phyloP scores from a whole-genome alignment of 2,888 invertebrate genomes.

The Trypoxylon attenuatum region DNA sequence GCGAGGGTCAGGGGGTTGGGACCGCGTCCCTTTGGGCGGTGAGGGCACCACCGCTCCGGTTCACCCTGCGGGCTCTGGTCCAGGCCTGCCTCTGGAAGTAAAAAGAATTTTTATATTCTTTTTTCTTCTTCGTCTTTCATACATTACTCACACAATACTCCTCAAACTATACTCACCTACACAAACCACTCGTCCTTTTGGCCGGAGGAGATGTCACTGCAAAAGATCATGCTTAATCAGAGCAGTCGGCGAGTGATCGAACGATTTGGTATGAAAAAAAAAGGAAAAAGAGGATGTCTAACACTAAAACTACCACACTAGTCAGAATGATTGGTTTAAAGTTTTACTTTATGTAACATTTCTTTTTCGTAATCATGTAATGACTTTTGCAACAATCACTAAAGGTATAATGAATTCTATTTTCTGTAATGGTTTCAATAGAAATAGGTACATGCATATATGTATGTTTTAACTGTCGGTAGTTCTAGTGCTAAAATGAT shows the following conservation, averaged over 20 bases:
- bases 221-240: constrained; percentile 1
- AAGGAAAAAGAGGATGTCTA: no score
- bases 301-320: no score
- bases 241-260: not conserved
- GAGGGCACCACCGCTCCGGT: constrained; percentile 74
- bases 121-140: no score
- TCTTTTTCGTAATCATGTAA: not conserved
- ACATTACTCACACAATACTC: no score
- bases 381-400: no score
- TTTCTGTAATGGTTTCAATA: not conserved
- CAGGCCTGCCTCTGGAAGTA: constrained; percentile 76
- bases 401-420: no score
- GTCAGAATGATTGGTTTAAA: no score
- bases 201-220: constrained; percentile 77
- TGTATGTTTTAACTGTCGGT: no score
- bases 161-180: constrained; percentile 79
- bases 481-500: not conserved
- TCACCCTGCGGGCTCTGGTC: constrained; percentile 80
- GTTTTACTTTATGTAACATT: not conserved
- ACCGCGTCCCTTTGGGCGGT: constrained; percentile 56
- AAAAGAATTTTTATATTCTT: not conserved
- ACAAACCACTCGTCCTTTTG: constrained; percentile 96
- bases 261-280: no score
- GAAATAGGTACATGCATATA: not conserved
- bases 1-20: constrained; percentile 31